Conservation (phyloP, 2,797 vertebrate genomes). For the Loris lydekkerianus region DNA sequence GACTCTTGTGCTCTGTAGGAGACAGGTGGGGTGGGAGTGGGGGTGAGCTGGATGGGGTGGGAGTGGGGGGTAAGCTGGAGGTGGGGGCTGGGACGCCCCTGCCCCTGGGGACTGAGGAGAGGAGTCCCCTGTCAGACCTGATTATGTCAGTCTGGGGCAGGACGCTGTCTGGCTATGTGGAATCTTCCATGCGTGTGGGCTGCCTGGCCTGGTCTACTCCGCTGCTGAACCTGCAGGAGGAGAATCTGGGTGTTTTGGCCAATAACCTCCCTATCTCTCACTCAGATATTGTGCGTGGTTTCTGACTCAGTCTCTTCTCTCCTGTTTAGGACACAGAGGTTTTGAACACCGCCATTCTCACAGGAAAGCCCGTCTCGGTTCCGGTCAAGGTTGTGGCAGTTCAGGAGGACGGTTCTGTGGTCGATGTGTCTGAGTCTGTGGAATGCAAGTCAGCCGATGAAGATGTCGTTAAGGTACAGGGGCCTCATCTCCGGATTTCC, state of each 20-base stretch:
- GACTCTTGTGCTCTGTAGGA: background rate
- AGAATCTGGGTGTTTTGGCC: accelerated
- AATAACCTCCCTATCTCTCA: accelerated
- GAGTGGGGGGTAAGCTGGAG: accelerated
- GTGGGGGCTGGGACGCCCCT: accelerated
- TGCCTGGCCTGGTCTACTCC: accelerated
- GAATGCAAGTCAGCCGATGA: conserved; percentile 90
- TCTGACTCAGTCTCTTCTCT: accelerated
- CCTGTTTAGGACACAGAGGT: conserved; percentile 88
- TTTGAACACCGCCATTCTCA: conserved; percentile 91
- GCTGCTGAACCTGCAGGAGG: background rate
- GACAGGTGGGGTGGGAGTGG: no score
- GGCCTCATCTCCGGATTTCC: accelerated
- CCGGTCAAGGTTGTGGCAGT: conserved; percentile 89
- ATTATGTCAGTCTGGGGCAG: background rate
- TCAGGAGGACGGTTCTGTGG: conserved; percentile 89
- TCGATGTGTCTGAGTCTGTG: conserved; percentile 85
- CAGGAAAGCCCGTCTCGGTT: conserved; percentile 87
- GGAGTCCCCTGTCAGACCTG: background rate
- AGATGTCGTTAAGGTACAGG: conserved; percentile 89
- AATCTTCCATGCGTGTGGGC: background rate
- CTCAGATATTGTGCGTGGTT: accelerated
- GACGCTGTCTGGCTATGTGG: background rate
- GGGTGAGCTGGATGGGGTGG: no score
- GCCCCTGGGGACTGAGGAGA: background rate